These are phyloP conservation scores for Ichneumoninae sp. DNA, from an alignment of 2,888 invertebrate genomes.

Conservation along the genomic window DNA sequence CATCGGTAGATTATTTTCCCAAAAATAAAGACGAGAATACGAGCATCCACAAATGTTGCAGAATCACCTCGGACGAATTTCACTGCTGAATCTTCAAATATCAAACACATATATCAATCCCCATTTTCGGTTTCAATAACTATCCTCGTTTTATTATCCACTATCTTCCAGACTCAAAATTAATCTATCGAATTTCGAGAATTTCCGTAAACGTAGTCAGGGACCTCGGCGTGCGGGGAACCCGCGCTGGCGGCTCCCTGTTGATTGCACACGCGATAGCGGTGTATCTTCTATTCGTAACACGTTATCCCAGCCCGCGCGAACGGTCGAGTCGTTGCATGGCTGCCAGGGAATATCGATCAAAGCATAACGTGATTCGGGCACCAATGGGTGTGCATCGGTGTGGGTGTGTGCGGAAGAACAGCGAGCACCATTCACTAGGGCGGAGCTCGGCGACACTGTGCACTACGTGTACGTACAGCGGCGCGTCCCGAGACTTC, in stretches of 20 bases:
- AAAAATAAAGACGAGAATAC: no score
- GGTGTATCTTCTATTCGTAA: conserved; percentile 46
- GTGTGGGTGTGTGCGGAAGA: conserved; percentile 7
- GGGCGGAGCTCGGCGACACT: background rate
- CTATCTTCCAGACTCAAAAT: no score
- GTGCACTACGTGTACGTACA: conserved; percentile 1
- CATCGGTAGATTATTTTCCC: no score
- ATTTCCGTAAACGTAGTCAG: background rate
- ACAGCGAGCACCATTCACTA: background rate
- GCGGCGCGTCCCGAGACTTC: background rate
- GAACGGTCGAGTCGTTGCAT: conserved; percentile 19
- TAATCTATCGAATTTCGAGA: background rate
- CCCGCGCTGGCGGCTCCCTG: conserved; percentile 5
- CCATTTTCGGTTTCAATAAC: no score
- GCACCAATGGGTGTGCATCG: background rate
- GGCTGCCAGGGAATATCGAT: conserved; percentile 36
- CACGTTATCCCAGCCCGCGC: conserved; percentile 44
- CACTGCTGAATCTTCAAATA: no score
- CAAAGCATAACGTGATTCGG: conserved; percentile 52
- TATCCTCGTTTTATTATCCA: background rate
- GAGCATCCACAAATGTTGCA: no score
- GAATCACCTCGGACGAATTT: no score
- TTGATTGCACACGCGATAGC: conserved; percentile 47
- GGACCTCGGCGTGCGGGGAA: background rate
- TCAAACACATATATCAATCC: no score